These are phyloP conservation scores for Hirtodrosophila duncani DNA, from an alignment of 2,888 invertebrate genomes.

Conservation along the genomic window DNA sequence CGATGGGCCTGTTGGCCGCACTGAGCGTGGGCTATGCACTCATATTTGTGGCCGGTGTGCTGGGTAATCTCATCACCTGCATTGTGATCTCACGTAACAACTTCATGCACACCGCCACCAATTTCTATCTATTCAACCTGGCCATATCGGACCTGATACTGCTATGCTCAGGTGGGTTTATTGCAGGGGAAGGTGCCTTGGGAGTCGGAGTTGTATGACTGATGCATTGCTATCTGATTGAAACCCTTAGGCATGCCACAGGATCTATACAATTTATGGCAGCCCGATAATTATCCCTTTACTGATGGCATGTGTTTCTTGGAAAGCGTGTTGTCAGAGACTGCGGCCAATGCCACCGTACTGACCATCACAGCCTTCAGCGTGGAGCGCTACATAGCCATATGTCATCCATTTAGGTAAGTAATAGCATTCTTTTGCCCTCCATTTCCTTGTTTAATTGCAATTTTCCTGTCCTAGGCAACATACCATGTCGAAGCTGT, in stretches of 20 bases:
- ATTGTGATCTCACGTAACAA: conserved; percentile 89
- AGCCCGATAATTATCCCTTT: conserved; percentile 85
- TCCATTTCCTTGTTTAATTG: neutral
- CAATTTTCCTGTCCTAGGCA: conserved; percentile 61
- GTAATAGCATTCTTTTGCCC: conserved; percentile 17
- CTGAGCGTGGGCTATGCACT: conserved; percentile 85
- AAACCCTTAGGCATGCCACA: conserved; percentile 84
- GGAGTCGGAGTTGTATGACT: neutral
- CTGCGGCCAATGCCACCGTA: conserved; percentile 90
- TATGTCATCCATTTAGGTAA: conserved; percentile 87
- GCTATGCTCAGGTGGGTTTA: conserved; percentile 83
- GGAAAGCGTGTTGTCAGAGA: conserved; percentile 88
- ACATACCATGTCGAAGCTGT: conserved; percentile 92
- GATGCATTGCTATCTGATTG: neutral
- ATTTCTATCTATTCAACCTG: conserved; percentile 90
- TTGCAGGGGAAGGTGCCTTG: neutral
- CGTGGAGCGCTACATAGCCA: conserved; percentile 91
- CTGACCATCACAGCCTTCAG: conserved; percentile 93
- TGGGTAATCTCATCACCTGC: conserved; percentile 91
- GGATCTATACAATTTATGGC: conserved; percentile 88
- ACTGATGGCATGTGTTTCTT: conserved; percentile 88
- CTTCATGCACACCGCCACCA: conserved; percentile 90
- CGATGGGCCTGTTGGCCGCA: conserved; percentile 74
- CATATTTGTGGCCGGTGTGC: conserved; percentile 83
- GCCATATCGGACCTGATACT: conserved; percentile 90